Conservation (phyloP, 1,140 invertebrate genomes). For the Drosophila ohnishii region DNA sequence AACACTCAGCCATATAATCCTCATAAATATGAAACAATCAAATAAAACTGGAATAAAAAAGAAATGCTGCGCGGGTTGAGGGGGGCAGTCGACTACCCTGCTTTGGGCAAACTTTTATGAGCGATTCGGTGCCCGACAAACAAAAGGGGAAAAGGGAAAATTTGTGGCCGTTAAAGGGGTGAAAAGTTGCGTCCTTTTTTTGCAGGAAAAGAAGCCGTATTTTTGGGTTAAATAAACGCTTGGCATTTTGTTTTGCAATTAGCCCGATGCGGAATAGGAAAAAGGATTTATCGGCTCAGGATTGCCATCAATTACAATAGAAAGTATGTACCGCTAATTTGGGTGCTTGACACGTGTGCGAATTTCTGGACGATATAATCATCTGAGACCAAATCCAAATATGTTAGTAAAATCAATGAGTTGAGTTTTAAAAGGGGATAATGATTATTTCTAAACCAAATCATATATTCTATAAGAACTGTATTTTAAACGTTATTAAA, state of each 20-base stretch:
- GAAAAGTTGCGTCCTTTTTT: conserved; percentile 52
- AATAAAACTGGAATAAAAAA: conserved; percentile 70
- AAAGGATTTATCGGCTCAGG: conserved; percentile 22
- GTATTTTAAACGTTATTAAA: no score
- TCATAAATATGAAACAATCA: conserved; percentile 81
- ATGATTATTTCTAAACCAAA: not conserved
- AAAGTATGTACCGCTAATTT: conserved; percentile 39
- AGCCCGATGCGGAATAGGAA: conserved; percentile 21
- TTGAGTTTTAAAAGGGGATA: not conserved
- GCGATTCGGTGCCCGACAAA: conserved; percentile 32
- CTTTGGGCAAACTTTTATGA: conserved; percentile 51
- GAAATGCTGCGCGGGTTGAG: conserved; percentile 14
- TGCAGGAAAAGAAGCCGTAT: conserved; percentile 27
- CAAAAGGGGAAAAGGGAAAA: conserved; percentile 52
- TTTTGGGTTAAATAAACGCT: conserved; percentile 60
- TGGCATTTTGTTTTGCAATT: conserved; percentile 69
- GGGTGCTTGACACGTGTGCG: not conserved
- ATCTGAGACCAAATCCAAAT: not conserved
- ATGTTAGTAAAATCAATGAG: not conserved
- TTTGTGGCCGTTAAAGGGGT: conserved; percentile 56
- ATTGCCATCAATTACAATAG: conserved; percentile 45
- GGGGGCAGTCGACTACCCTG: conserved; percentile 22
- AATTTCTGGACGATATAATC: not conserved
- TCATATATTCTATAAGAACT: not conserved
- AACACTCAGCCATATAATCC: conserved; percentile 70